Percentiles rank a stretch among this genome's conserved stretches.
phyloP scores from a whole-genome alignment of 2,888 invertebrate genomes.

The Dioctria rufipes region DNA sequence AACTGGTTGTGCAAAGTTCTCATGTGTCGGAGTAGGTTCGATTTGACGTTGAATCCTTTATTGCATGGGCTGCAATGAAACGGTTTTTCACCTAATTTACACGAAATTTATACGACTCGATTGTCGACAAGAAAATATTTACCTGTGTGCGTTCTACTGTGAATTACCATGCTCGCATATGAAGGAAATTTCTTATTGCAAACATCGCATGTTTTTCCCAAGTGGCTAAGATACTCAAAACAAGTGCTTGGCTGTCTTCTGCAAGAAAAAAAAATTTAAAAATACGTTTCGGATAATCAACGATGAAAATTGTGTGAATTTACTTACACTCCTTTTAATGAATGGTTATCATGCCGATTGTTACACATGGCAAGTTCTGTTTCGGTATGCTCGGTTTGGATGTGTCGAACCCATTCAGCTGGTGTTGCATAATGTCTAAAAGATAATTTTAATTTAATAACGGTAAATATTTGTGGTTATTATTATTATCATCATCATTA shows the following conservation, averaged over 20 bases:
- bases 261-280: neutral
- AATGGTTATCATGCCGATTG: slow-evolving; percentile 76
- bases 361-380: slow-evolving; percentile 84
- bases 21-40: slow-evolving; percentile 81
- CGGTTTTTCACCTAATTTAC: slow-evolving; percentile 76
- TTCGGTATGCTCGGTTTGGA: slow-evolving; percentile 88
- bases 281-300: neutral
- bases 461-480: neutral
- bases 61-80: slow-evolving; percentile 83
- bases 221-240: slow-evolving; percentile 63
- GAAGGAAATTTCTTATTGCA: slow-evolving; percentile 85
- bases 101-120: slow-evolving; percentile 60
- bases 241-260: neutral
- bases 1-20: slow-evolving; percentile 83
- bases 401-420: slow-evolving; percentile 89
- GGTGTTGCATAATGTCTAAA: slow-evolving; percentile 79
- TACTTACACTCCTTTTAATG: neutral
- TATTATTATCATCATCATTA: neutral
- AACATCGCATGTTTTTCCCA: slow-evolving; percentile 77
- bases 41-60: slow-evolving; percentile 86
- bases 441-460: neutral
- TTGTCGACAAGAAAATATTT: slow-evolving; percentile 19
- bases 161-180: slow-evolving; percentile 85
- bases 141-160: slow-evolving; percentile 82
- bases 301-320: neutral